These are phyloP conservation scores for Buphagus erythrorhynchus DNA, from an alignment of 2,797 vertebrate species.

Conservation along the genomic window DNA sequence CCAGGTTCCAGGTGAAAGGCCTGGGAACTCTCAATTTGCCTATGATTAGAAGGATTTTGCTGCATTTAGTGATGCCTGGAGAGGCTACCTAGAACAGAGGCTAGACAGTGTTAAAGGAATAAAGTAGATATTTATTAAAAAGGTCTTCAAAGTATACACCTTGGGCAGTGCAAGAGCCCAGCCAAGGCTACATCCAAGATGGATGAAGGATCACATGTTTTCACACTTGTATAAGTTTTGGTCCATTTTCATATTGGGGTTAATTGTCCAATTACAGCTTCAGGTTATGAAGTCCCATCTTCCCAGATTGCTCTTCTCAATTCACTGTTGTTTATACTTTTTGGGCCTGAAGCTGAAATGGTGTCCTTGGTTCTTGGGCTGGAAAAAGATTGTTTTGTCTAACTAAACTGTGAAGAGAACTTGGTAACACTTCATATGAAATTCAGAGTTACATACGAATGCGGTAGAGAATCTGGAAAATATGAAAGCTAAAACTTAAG, in stretches of 20 bases:
- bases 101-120: not conserved
- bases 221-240: not conserved
- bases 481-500: not conserved
- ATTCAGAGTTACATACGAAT: not conserved
- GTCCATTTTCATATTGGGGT: not conserved
- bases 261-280: not conserved
- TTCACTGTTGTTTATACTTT: not conserved
- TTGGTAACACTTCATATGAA: not conserved
- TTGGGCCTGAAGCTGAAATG: not conserved
- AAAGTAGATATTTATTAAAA: not conserved
- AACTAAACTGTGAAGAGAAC: not conserved
- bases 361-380: not conserved
- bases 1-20: not conserved
- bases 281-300: not conserved
- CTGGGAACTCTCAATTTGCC: not conserved
- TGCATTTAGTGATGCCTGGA: not conserved
- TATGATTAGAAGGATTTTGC: accelerated
- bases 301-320: not conserved
- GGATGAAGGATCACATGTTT: not conserved
- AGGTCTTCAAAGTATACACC: not conserved
- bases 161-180: not conserved
- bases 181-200: no score
- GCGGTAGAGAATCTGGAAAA: not conserved
- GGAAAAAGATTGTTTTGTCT: not conserved
- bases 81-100: not conserved